Evolutionary conservation across 2,797 vertebrate genomes (phyloP), one percentile per base, ranked within the genome.

Genomic region (Delichon dasypus): DNA sequence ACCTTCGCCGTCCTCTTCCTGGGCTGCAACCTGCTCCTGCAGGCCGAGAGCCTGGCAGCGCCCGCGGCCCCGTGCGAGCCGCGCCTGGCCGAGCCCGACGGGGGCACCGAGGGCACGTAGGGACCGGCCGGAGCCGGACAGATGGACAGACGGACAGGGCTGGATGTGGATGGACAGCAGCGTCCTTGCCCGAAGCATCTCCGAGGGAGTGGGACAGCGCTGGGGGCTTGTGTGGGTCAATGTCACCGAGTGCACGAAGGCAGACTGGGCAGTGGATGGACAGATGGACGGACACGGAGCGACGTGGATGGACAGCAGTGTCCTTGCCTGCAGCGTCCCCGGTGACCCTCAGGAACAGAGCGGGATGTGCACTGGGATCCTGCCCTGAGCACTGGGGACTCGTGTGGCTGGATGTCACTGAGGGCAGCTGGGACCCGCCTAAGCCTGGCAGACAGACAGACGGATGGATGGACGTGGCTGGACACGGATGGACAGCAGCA

Each of bases 1-100:
- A 97, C 99, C 55, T 99, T 98, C 11, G 98, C 99, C 81, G 94
- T 99, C 66, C 98, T 99, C 89, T 99, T 99, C 96, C 94, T 99
- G 68, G 98, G 99, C 27, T 99, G 98, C 75, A 98, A 99, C 96
- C 98, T 99, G 16, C 98, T 99, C 81, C 99, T 99, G 93, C 98
- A 98, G 71, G 99, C 98, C 0, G 99, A 99, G 96, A 98, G 99
- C 29, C 98, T 99, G 98, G 98, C 98, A 4, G 98, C 98, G 51
- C 98, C 98, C 95, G 72, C 98, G 48, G 98, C n/a, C 0, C 89
- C 71, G 40, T 67, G 42, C 0, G 86, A 94, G 58, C 60, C 22
- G 2, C 20, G 60, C 8, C 79, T 1, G 0, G 75, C 91, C 22
- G 92, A 92, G 64, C 72, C 76, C 0, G 87, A 90, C 10, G 32